A percentile compares a stretch with the other conserved stretches of the same genome.
Conservation (phyloP, 35 echinoderm and acorn worm species). For the Apostichopus californicus region DNA sequence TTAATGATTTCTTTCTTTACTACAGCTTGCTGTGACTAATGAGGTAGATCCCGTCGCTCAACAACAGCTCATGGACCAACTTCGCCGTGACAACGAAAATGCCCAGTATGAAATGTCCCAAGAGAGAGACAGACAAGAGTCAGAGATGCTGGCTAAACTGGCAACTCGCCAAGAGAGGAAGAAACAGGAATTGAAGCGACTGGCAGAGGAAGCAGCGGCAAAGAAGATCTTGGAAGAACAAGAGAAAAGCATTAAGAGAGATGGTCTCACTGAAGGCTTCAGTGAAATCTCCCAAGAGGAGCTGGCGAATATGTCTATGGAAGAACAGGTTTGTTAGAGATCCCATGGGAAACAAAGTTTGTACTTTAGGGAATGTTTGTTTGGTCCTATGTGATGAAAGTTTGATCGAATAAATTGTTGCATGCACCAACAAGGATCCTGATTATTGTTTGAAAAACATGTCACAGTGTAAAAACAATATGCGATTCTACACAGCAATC, state of each 20-base stretch:
- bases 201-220: slow-evolving; percentile 80
- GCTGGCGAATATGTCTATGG: slow-evolving; percentile 80
- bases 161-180: slow-evolving; percentile 55
- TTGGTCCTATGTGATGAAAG: too few species aligned
- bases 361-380: too few species aligned
- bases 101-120: slow-evolving; percentile 70
- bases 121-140: slow-evolving; percentile 76
- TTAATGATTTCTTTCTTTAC: too few species aligned
- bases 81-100: slow-evolving; percentile 83
- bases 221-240: slow-evolving; percentile 83
- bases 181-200: slow-evolving; percentile 59
- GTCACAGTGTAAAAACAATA: too few species aligned
- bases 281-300: slow-evolving; percentile 65
- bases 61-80: slow-evolving; percentile 86
- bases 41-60: slow-evolving; percentile 73
- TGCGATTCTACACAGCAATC: too few species aligned
- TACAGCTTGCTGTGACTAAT: slow-evolving; percentile 57
- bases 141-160: slow-evolving; percentile 81
- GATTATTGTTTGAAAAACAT: too few species aligned
- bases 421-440: too few species aligned
- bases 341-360: too few species aligned
- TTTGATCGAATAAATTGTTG: too few species aligned
- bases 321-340: slow-evolving; percentile 81
- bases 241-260: slow-evolving; percentile 62
- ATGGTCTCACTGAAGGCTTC: slow-evolving; percentile 56